These are phyloP conservation scores for Gonatopus flavifemur DNA, from an alignment of 1,140 invertebrate genomes.

Conservation along the genomic window DNA sequence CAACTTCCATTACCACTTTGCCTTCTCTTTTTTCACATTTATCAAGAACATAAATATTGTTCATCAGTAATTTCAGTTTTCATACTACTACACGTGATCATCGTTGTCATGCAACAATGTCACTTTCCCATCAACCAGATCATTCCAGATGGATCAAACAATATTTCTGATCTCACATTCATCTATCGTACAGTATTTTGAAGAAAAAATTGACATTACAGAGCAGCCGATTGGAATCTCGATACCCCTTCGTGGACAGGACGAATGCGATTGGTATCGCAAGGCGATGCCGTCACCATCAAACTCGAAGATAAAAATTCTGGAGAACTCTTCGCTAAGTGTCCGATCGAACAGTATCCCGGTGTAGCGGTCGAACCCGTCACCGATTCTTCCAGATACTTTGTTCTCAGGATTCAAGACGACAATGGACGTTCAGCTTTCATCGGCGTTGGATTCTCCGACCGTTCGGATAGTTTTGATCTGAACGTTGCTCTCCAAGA, in stretches of 20 bases:
- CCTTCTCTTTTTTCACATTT: slow-evolving; percentile 5
- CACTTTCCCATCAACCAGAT: background rate
- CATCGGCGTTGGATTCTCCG: slow-evolving; percentile 95
- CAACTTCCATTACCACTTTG: background rate
- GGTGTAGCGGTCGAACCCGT: slow-evolving; percentile 93
- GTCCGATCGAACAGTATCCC: slow-evolving; percentile 95
- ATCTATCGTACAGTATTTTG: background rate
- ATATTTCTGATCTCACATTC: background rate
- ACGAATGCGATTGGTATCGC: slow-evolving; percentile 85
- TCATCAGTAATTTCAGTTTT: slow-evolving; percentile 29
- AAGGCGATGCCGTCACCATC: slow-evolving; percentile 82
- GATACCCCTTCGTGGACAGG: slow-evolving; percentile 96
- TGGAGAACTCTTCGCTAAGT: slow-evolving; percentile 97
- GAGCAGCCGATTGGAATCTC: slow-evolving; percentile 97
- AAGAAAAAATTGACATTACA: slow-evolving; percentile 46
- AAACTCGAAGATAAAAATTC: slow-evolving; percentile 95
- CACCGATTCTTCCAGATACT: slow-evolving; percentile 97
- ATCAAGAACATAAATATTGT: background rate
- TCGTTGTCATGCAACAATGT: background rate
- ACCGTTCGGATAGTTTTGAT: slow-evolving; percentile 98
- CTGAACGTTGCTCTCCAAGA: slow-evolving; percentile 98
- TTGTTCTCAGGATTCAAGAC: slow-evolving; percentile 94
- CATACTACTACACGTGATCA: slow-evolving; percentile 13
- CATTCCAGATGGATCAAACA: background rate
- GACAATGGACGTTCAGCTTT: slow-evolving; percentile 95